phyloP scores from a whole-genome alignment of 2,888 invertebrate species.

The Physocephala rufipes region DNA sequence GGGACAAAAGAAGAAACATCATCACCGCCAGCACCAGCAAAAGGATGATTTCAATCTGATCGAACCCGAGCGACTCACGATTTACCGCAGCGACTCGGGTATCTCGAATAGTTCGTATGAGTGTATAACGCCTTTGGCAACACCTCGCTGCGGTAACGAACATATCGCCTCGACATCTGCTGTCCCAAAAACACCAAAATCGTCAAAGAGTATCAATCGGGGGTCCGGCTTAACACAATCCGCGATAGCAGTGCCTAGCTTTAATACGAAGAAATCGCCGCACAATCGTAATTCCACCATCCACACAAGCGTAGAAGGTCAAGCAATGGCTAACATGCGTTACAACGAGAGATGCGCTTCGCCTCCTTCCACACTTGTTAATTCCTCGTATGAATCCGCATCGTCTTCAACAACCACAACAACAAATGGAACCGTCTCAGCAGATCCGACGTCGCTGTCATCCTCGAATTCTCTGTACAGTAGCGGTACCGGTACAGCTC shows the following conservation, averaged over 20 bases:
- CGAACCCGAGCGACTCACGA: slow-evolving; percentile 63
- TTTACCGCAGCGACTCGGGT: slow-evolving; percentile 66
- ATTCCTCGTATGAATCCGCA: slow-evolving; percentile 57
- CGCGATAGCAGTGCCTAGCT: slow-evolving; percentile 40
- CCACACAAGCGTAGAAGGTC: slow-evolving; percentile 57
- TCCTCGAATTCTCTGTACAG: slow-evolving; percentile 56
- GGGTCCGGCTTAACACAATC: slow-evolving; percentile 37
- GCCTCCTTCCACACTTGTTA: slow-evolving; percentile 51
- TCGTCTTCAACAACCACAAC: slow-evolving; percentile 49
- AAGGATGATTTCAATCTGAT: slow-evolving; percentile 60
- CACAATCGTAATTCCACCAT: slow-evolving; percentile 47
- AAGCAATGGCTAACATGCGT: slow-evolving; percentile 21
- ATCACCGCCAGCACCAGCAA: slow-evolving; percentile 62
- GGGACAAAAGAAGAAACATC: slow-evolving; percentile 56
- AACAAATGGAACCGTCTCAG: slow-evolving; percentile 44
- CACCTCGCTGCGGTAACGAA: slow-evolving; percentile 31
- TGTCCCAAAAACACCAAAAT: slow-evolving; percentile 50
- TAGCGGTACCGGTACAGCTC: slow-evolving; percentile 49
- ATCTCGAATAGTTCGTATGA: slow-evolving; percentile 68
- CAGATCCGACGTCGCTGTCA: slow-evolving; percentile 56
- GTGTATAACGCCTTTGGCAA: slow-evolving; percentile 68
- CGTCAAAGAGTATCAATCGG: not conserved
- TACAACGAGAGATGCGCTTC: slow-evolving; percentile 46
- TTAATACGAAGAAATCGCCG: slow-evolving; percentile 43
- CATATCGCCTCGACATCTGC: slow-evolving; percentile 35